Conservation (phyloP, 1,140 invertebrate genomes). For the Acromyrmex heyeri region DNA sequence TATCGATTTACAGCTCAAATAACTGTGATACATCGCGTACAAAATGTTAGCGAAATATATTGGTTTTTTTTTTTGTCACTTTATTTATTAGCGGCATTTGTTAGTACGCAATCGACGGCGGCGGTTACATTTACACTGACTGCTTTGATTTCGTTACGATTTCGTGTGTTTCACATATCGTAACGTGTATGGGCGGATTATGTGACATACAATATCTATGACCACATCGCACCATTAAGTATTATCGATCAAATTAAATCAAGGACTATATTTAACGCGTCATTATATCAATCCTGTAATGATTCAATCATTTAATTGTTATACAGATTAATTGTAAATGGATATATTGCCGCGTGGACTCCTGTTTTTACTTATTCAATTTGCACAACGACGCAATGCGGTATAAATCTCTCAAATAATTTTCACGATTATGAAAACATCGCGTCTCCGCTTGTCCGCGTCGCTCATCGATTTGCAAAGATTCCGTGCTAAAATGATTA, state of each 20-base stretch:
- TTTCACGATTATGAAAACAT: slow-evolving; percentile 6
- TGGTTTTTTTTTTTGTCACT: slow-evolving; percentile 19
- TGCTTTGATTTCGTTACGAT: slow-evolving; percentile 32
- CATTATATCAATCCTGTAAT: slow-evolving; percentile 4
- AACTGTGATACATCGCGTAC: slow-evolving; percentile 37
- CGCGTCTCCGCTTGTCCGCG: background rate
- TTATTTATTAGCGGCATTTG: slow-evolving; percentile 51
- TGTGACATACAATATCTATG: slow-evolving; percentile 17
- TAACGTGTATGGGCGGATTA: slow-evolving; percentile 9
- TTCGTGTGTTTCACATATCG: background rate
- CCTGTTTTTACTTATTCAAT: slow-evolving; percentile 26
- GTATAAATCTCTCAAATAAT: background rate
- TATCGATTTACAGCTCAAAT: slow-evolving; percentile 54
- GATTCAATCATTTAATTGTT: slow-evolving; percentile 12
- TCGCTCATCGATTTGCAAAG: slow-evolving; percentile 5
- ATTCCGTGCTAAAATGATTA: background rate
- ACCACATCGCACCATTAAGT: slow-evolving; percentile 1
- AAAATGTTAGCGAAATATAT: slow-evolving; percentile 10
- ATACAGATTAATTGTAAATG: too few relatives aligned
- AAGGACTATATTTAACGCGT: slow-evolving; percentile 23
- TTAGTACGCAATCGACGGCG: slow-evolving; percentile 7
- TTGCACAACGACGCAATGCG: background rate
- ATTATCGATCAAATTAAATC: slow-evolving; percentile 34
- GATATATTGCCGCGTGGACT: background rate
- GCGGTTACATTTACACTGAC: slow-evolving; percentile 18